Percentiles rank a stretch among this genome's conserved stretches.
These are phyloP conservation scores for Brachionus rubens DNA, from an alignment of 1,140 invertebrate species.

Conservation along the genomic window DNA sequence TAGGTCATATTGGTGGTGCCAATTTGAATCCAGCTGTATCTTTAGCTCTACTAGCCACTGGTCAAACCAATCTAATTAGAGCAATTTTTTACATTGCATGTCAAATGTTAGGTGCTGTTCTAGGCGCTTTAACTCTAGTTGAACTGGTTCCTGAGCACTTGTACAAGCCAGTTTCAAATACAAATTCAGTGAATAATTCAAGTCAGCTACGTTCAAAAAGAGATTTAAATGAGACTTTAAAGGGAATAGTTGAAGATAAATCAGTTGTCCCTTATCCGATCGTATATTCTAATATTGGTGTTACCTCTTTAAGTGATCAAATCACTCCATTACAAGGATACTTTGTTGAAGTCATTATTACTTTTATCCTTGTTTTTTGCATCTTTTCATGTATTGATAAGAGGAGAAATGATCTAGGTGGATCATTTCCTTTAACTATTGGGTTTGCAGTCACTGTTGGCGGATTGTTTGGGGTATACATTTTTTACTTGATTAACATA, in stretches of 20 bases:
- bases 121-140: conserved; percentile 64
- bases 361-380: conserved; percentile 80
- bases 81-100: conserved; percentile 71
- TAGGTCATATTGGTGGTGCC: conserved; percentile 80
- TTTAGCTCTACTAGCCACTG: conserved; percentile 66
- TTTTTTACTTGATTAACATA: not conserved
- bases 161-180: conserved; percentile 47
- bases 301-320: conserved; percentile 57
- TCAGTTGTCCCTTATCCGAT: not conserved
- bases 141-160: conserved; percentile 60
- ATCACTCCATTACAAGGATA: conserved; percentile 67
- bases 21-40: conserved; percentile 86
- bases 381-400: conserved; percentile 79
- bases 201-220: not conserved
- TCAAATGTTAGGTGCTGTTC: conserved; percentile 73
- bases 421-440: conserved; percentile 80
- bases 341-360: conserved; percentile 77
- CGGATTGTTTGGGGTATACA: conserved; percentile 69
- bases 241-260: not conserved
- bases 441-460: conserved; percentile 75
- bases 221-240: conserved; percentile 4
- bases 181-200: not conserved
- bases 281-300: conserved; percentile 60
- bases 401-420: conserved; percentile 73
- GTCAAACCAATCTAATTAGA: conserved; percentile 64